Conservation (phyloP, 2,888 invertebrate species). For the Cryptosula pallasiana region DNA sequence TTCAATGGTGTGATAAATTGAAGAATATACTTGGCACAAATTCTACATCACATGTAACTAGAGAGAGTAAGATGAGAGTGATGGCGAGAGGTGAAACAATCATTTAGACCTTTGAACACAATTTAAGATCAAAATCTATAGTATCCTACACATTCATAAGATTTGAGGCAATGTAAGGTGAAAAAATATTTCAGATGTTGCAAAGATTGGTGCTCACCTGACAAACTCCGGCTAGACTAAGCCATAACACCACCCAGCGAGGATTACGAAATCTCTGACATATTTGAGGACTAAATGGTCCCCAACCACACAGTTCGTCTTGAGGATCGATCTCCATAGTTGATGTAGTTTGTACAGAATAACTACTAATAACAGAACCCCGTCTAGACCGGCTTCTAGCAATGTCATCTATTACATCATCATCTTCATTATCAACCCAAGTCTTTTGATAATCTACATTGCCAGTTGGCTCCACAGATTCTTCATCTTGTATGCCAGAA, state of each 20-base stretch:
- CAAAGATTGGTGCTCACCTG: constrained; percentile 58
- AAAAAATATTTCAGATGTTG: too few relatives aligned
- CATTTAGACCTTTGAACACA: neutral
- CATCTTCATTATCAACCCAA: neutral
- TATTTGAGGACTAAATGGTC: constrained; percentile 61
- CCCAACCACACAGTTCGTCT: constrained; percentile 63
- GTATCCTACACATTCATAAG: too few relatives aligned
- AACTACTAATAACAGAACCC: neutral
- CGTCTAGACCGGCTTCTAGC: neutral
- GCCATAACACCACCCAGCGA: constrained; percentile 74
- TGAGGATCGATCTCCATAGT: constrained; percentile 23
- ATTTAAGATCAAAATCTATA: too few relatives aligned
- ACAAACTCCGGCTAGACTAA: constrained; percentile 73
- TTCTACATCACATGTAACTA: too few relatives aligned
- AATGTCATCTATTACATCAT: neutral
- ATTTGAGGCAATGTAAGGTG: too few relatives aligned
- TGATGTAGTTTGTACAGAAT: neutral
- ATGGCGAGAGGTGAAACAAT: too few relatives aligned
- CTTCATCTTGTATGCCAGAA: constrained; percentile 19
- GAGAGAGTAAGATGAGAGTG: too few relatives aligned
- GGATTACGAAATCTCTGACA: constrained; percentile 68
- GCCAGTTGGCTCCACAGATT: neutral
- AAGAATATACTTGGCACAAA: too few relatives aligned
- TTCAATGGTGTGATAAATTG: too few relatives aligned
- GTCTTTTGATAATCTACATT: neutral